Evolutionary conservation across 2,888 invertebrate genomes (phyloP).

Genomic region (Cerastis rubricosa): DNA sequence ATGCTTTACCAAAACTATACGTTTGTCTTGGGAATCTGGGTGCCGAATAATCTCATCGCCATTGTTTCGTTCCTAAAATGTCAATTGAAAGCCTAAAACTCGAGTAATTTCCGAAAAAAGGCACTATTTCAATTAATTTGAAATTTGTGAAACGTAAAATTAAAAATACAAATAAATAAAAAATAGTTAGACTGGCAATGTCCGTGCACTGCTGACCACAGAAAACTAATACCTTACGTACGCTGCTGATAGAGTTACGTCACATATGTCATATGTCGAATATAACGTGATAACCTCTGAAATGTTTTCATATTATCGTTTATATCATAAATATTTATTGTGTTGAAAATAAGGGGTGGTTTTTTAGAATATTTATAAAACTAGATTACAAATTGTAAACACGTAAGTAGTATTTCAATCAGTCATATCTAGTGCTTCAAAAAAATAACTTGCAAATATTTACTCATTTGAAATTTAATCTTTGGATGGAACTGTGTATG

Average conservation of each 20-base stretch:
- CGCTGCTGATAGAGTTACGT: slow-evolving; percentile 61
- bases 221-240: too few relatives aligned
- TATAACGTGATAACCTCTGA: slow-evolving; percentile 76
- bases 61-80: not conserved
- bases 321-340: slow-evolving; percentile 56
- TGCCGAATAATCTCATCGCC: not conserved
- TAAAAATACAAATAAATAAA: too few relatives aligned
- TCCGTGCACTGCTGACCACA: not conserved
- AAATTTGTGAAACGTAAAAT: not conserved
- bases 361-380: slow-evolving; percentile 51
- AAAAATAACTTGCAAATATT: slow-evolving; percentile 25
- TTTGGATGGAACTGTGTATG: slow-evolving; percentile 20
- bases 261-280: slow-evolving; percentile 58
- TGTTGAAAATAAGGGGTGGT: slow-evolving; percentile 51
- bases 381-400: slow-evolving; percentile 30
- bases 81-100: not conserved
- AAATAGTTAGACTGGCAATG: slow-evolving; percentile 37
- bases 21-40: not conserved
- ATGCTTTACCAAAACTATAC: not conserved
- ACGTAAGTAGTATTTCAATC: slow-evolving; percentile 58
- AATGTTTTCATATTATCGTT: slow-evolving; percentile 71
- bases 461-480: slow-evolving; percentile 38
- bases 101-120: not conserved
- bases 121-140: not conserved
- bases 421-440: slow-evolving; percentile 1